Evolutionary conservation across 2,888 invertebrate genomes (phyloP), one percentile per base, ranked within the genome.

Genomic region (Pseudococcus jackbeardsleyi): DNA sequence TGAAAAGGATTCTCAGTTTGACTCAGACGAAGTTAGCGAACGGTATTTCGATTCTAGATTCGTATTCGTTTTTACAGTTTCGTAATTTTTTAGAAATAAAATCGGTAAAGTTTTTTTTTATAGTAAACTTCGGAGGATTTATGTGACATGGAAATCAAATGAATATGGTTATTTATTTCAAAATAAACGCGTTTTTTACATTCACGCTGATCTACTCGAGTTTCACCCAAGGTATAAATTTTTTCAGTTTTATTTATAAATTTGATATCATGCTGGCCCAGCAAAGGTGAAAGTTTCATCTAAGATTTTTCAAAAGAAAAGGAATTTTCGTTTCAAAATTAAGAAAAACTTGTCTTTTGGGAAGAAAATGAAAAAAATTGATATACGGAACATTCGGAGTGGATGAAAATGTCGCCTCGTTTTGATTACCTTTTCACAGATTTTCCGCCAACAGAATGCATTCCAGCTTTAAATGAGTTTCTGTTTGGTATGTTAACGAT

Each of bases 391-490:
- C 59, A 19, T 59, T 59, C 19, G 6, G 59, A 59, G 6, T 9
- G 6, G 9, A 59, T 19, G 19, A 59, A 19, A 59, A n/a, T 2
- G 1, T 33, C 26, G 26, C 26, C 6, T 11, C n/a, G 33, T 3
- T 72, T 72, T 33, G 12, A 72, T 72, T 15, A 72, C 68, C 26
- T 33, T 72, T 26, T 15, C 68, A 15, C 33, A 33, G 68, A 72
- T 72, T 72, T 72, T 72, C 68, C 68, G 68, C 68, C 68, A 72
- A 72, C 68, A 72, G 33, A 33, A 26, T n/a, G 33, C 68, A 72
- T 72, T 72, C 68, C 68, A 33, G 26, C 4, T 72, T 72, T 72
- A 72, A 72, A 72, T 26, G 68, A 72, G 12, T 72, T 72, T 72
- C 68, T 11, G 11, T n/a, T 64, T 72, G 68, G 68, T 72, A 72